Percentiles rank a stretch among this genome's conserved stretches.
Evolutionary conservation across 2,888 invertebrate species (phyloP).

Genomic region (Coecobrya sp.): DNA sequence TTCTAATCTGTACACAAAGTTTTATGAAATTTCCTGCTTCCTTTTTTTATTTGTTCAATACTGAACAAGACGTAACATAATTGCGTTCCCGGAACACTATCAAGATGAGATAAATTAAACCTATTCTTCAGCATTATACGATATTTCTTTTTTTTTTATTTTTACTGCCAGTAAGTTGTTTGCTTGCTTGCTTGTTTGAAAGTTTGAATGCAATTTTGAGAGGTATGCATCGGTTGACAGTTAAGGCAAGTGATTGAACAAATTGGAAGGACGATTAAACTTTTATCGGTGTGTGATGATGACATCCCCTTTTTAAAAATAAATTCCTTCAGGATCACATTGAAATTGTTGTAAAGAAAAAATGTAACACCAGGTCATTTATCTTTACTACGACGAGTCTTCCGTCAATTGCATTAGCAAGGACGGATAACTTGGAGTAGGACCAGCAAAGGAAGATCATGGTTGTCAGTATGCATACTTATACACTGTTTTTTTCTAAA

Average conservation of each 20-base stretch:
- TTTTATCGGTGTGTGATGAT: slow-evolving; percentile 53
- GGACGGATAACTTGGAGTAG: neutral
- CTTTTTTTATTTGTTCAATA: too few relatives aligned
- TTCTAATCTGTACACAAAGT: too few relatives aligned
- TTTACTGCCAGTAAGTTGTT: too few relatives aligned
- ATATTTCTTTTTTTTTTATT: neutral
- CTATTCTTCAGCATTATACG: neutral
- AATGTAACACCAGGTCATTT: slow-evolving; percentile 48
- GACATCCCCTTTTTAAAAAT: slow-evolving; percentile 33
- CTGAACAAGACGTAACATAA: too few relatives aligned
- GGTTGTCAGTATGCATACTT: neutral
- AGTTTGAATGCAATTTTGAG: neutral
- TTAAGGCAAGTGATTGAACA: slow-evolving; percentile 55
- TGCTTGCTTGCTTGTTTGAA: neutral
- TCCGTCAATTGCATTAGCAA: slow-evolving; percentile 32
- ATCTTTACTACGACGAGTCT: slow-evolving; percentile 57
- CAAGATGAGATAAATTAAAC: too few relatives aligned
- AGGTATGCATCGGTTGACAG: slow-evolving; percentile 3
- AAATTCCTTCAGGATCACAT: slow-evolving; percentile 3
- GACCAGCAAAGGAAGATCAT: neutral
- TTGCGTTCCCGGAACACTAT: too few relatives aligned
- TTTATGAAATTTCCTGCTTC: too few relatives aligned
- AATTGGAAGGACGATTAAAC: slow-evolving; percentile 56
- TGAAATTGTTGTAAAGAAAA: slow-evolving; percentile 9
- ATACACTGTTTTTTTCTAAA: neutral